phyloP scores from a whole-genome alignment of 2,113 vertebrate genomes.

The Trogon melanurus region DNA sequence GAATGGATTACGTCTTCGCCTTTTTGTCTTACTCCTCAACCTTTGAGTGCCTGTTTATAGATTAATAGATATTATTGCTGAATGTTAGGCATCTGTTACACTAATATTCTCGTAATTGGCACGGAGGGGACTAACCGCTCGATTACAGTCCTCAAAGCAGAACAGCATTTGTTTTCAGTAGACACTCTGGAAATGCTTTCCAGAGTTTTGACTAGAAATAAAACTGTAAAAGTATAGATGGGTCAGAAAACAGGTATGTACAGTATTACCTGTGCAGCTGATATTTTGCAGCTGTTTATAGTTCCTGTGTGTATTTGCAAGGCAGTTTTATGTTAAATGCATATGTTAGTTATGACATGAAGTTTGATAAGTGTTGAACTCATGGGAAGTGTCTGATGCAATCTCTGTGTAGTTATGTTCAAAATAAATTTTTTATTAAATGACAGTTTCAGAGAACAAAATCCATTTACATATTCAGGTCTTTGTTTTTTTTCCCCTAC shows the following conservation, averaged over 20 bases:
- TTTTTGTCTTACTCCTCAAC: background rate
- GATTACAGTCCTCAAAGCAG: background rate
- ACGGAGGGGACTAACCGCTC: background rate
- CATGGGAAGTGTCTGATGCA: background rate
- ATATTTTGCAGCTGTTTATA: background rate
- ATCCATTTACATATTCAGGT: background rate
- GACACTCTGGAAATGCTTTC: background rate
- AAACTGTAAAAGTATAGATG: background rate
- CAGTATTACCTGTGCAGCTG: background rate
- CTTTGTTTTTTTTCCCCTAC: background rate
- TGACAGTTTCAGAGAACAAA: background rate
- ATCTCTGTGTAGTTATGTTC: background rate
- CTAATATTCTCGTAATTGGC: background rate
- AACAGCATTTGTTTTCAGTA: background rate
- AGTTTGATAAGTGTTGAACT: background rate
- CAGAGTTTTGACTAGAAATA: background rate
- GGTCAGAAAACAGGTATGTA: background rate
- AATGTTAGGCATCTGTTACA: background rate
- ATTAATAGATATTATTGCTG: background rate
- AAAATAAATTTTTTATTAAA: background rate
- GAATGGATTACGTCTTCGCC: background rate
- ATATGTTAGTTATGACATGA: background rate
- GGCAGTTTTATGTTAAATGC: background rate
- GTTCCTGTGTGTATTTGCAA: background rate
- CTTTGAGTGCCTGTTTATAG: background rate